phyloP scores from a whole-genome alignment of 2,797 vertebrate species.

The Borostomias antarcticus region DNA sequence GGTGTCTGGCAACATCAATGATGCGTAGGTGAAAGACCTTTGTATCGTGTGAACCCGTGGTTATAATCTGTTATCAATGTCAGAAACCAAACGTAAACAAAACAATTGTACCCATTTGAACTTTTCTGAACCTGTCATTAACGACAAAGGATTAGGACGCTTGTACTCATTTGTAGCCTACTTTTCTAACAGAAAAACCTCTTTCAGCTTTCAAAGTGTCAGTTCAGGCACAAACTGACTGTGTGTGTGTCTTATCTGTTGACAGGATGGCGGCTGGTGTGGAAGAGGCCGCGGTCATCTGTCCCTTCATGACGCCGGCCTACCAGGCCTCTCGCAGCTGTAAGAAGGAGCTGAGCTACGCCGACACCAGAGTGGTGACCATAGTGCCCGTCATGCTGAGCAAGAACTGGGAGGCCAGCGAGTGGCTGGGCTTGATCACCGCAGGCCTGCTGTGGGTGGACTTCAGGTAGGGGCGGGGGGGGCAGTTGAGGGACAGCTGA shows the following conservation, averaged over 20 bases:
- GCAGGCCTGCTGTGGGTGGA: conserved; percentile 64
- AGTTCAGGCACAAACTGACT: too few species aligned
- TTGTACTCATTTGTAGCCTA: too few species aligned
- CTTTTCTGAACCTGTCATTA: too few species aligned
- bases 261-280: conserved; percentile 65
- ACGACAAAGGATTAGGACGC: too few species aligned
- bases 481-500: background rate
- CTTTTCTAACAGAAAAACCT: too few species aligned
- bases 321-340: conserved; percentile 67
- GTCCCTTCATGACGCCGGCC: conserved; percentile 60
- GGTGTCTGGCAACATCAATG: conserved; percentile 63
- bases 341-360: conserved; percentile 68
- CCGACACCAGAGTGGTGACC: conserved; percentile 50
- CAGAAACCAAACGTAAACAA: too few species aligned
- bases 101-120: too few species aligned
- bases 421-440: conserved; percentile 68
- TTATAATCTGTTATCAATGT: too few species aligned
- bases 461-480: conserved; percentile 55
- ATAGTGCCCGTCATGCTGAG: conserved; percentile 61
- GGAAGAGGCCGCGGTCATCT: conserved; percentile 63
- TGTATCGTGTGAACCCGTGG: too few species aligned
- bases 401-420: conserved; percentile 63
- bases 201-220: too few species aligned
- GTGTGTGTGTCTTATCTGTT: conserved; percentile 4
- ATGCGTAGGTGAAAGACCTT: conserved; percentile 49